phyloP scores from a whole-genome alignment of 2,113 vertebrate species.

The Acrocephalus kingi region DNA sequence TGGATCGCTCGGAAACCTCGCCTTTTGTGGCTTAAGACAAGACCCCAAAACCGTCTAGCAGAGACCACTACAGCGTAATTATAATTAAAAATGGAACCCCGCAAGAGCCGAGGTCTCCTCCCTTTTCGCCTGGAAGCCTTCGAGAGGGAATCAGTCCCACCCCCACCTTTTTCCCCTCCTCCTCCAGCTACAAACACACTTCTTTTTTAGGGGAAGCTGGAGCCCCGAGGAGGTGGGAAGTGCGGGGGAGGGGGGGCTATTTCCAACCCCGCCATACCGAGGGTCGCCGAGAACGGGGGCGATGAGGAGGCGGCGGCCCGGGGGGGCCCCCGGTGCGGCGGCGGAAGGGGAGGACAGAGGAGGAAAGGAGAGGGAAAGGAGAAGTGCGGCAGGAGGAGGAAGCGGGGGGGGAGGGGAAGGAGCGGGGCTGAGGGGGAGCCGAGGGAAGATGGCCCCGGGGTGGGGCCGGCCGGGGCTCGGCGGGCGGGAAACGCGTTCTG shows the following conservation, averaged over 20 bases:
- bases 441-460: constrained; percentile 46
- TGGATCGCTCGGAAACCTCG: neutral
- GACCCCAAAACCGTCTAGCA: neutral
- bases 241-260: constrained; percentile 1
- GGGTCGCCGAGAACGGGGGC: neutral
- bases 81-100: constrained; percentile 67
- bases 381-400: constrained; percentile 28
- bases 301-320: neutral
- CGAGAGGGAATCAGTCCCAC: constrained; percentile 32
- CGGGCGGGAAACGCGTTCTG: neutral
- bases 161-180: constrained; percentile 33
- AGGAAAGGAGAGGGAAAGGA: neutral
- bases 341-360: neutral
- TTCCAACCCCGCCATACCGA: neutral
- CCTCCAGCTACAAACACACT: constrained; percentile 53
- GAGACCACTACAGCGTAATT: constrained; percentile 23
- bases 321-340: neutral
- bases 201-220: constrained; percentile 57
- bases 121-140: constrained; percentile 51
- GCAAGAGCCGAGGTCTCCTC: constrained; percentile 57
- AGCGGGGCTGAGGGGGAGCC: neutral
- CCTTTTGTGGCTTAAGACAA: neutral
- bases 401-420: neutral
- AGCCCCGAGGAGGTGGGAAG: constrained; percentile 3
- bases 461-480: neutral